A percentile compares a stretch with the other conserved stretches of the same genome.
These are phyloP conservation scores for Drosophila jambulina DNA, from an alignment of 1,140 invertebrate genomes.

Conservation along the genomic window DNA sequence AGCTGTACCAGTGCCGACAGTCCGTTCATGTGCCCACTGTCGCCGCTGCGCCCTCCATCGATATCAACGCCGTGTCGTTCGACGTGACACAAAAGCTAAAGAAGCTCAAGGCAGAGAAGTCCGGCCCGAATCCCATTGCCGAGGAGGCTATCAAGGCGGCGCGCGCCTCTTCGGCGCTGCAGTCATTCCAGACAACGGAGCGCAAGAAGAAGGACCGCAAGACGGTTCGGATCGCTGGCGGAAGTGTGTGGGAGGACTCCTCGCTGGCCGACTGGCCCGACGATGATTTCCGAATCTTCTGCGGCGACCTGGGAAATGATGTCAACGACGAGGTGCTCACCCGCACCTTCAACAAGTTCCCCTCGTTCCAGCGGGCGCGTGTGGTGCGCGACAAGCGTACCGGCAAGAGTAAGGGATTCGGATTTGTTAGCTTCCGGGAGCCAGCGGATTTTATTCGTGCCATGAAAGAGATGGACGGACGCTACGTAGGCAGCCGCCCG, in stretches of 20 bases:
- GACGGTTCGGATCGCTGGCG: conserved; percentile 95
- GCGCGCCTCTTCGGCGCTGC: conserved; percentile 87
- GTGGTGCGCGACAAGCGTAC: conserved; percentile 98
- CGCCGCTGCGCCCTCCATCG: conserved; percentile 85
- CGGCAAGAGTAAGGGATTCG: conserved; percentile 99
- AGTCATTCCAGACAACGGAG: conserved; percentile 86
- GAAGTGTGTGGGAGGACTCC: conserved; percentile 97
- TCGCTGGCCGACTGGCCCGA: conserved; percentile 96
- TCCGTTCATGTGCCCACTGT: conserved; percentile 85
- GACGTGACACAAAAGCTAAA: conserved; percentile 89
- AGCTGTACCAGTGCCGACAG: conserved; percentile 87
- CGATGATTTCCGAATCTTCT: conserved; percentile 99
- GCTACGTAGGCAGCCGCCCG: conserved; percentile 98
- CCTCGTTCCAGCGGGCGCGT: conserved; percentile 97
- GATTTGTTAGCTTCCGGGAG: conserved; percentile 99
- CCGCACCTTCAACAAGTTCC: conserved; percentile 97
- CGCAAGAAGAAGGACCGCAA: conserved; percentile 88
- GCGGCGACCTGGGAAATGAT: conserved; percentile 99
- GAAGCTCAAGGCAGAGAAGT: conserved; percentile 89
- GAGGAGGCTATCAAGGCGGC: conserved; percentile 88
- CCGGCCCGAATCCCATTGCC: conserved; percentile 87
- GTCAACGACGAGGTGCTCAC: conserved; percentile 98
- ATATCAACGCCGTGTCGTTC: conserved; percentile 88
- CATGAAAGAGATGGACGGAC: conserved; percentile 99
- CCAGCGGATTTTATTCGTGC: conserved; percentile 98